A percentile compares a stretch with the other conserved stretches of the same genome.
Conservation (phyloP, 1,140 invertebrate genomes). For the Mesaphorura yosii region DNA sequence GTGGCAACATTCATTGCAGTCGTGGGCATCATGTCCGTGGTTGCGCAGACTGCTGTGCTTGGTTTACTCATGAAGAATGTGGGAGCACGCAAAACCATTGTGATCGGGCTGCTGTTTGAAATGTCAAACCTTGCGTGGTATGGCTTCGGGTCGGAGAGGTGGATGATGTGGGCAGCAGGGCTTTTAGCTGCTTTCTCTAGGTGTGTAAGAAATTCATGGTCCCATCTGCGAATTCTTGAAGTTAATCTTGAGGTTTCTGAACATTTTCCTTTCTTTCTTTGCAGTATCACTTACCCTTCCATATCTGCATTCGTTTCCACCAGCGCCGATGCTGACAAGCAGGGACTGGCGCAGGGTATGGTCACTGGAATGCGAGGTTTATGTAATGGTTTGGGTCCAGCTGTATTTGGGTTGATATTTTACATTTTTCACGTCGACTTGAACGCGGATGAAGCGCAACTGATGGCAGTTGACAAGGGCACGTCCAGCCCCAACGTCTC, state of each 20-base stretch:
- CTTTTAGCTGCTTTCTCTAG: constrained; percentile 87
- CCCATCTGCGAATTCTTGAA: too few species aligned
- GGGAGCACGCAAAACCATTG: constrained; percentile 93
- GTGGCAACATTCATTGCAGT: constrained; percentile 92
- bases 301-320: constrained; percentile 97
- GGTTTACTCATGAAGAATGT: constrained; percentile 73
- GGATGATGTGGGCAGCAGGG: constrained; percentile 99
- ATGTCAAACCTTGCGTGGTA: constrained; percentile 95
- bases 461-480: constrained; percentile 7
- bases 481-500: neutral
- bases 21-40: constrained; percentile 55
- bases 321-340: constrained; percentile 90
- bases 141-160: constrained; percentile 75
- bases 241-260: too few species aligned
- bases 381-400: constrained; percentile 84
- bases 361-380: constrained; percentile 92
- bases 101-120: constrained; percentile 86
- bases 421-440: constrained; percentile 97
- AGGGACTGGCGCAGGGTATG: constrained; percentile 97
- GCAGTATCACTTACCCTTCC: constrained; percentile 94
- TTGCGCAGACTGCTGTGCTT: constrained; percentile 62
- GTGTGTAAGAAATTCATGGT: too few species aligned
- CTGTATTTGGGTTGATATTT: constrained; percentile 95
- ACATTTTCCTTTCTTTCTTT: too few species aligned
- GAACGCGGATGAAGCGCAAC: constrained; percentile 50